Base-by-base conservation (phyloP, 2,888 invertebrate species). In the Spatulosminthurus flaviceps region DNA sequence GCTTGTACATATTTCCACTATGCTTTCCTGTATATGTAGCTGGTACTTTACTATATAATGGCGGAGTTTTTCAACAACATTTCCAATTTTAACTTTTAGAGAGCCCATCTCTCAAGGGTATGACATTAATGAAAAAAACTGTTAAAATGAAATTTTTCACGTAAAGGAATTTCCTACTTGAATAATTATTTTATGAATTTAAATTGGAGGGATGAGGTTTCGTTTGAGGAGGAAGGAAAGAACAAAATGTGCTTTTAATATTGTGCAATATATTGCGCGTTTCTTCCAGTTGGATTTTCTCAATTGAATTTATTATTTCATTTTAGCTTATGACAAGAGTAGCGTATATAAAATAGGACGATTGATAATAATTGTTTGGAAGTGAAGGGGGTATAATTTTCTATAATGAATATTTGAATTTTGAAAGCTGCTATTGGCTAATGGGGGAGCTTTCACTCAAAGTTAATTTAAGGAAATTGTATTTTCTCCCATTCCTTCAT, bases 71-170 rank as follows among this genome's bases (percentile, higher is more conserved):
- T 34, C 4, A 4, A 34, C 4, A 9, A 9, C 34, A n/a, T n/a
- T n/a, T n/a, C n/a, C n/a, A n/a, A n/a, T n/a, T n/a, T n/a, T n/a
- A n/a, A n/a, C n/a, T n/a, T n/a, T n/a, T n/a, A n/a, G n/a, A 34
- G 34, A 34, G 9, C 9, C 4, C 34, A 34, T 9, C 9, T 9
- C 34, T 9, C 34, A 34, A 34, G 34, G 34, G n/a, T 64, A 22
- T 64, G 64, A 19, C 24, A 24, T 21, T 64, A 64, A 64, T 64
- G 64, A 64, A 64, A 9, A 24, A 24, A 64, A 64, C 24, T 64
- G 24, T 26, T n/a, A 21, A 61, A 64, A 21, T 64, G 64, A 64
- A 64, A 64, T 64, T 2, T 64, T 22, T 9, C 5, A 34, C 4
- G 34, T 4, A 9, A 34, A 34, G 34, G 34, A 4, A 9, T 34